Evolutionary conservation across 2,113 vertebrate genomes (phyloP).

Genomic region (Arvicanthis niloticus): DNA sequence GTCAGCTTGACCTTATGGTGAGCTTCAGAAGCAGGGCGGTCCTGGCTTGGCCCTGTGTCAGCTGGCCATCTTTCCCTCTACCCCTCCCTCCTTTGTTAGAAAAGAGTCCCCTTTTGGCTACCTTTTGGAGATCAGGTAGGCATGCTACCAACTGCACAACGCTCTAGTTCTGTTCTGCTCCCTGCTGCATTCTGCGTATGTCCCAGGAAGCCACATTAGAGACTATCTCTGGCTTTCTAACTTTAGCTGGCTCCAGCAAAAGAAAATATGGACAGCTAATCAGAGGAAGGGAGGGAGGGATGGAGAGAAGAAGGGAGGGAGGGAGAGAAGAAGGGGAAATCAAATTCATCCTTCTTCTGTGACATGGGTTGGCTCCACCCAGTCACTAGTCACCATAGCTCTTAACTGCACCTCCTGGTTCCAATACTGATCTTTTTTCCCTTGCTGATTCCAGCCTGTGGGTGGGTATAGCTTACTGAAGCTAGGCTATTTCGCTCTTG

Average conservation of each 20-base stretch:
- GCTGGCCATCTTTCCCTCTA: not conserved
- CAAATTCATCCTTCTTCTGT: not conserved
- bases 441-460: not conserved
- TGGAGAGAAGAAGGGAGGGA: not conserved
- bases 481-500: not conserved
- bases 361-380: not conserved
- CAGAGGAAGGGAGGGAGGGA: not conserved
- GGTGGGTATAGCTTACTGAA: not conserved
- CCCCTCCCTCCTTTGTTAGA: not conserved
- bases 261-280: not conserved
- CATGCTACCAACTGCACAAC: not conserved
- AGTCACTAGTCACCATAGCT: not conserved
- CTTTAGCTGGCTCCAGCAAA: not conserved
- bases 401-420: not conserved
- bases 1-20: not conserved
- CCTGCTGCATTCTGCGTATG: not conserved
- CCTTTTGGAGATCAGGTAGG: not conserved
- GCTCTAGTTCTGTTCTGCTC: not conserved
- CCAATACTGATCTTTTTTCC: not conserved
- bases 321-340: no score
- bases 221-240: not conserved
- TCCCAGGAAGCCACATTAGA: not conserved
- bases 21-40: not conserved
- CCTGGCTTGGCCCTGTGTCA: not conserved
- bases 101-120: not conserved